Conservation (phyloP, 2,888 invertebrate genomes). For the Diadromus collaris region DNA sequence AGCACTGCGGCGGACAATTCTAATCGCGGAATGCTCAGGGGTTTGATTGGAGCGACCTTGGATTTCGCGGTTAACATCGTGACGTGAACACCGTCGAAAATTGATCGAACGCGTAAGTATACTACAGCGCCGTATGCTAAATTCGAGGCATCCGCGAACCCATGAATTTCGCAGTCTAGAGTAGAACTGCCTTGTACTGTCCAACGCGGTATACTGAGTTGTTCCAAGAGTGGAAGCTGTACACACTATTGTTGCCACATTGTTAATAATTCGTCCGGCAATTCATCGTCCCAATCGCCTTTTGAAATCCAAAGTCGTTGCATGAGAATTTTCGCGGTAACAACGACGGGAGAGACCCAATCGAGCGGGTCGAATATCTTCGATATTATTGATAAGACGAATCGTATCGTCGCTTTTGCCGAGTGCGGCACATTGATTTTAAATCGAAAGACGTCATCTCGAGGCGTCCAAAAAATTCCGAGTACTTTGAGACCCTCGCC, state of each 20-base stretch:
- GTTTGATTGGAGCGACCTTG: background rate
- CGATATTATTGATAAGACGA: background rate
- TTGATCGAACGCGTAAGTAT: background rate
- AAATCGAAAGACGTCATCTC: background rate
- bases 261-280: background rate
- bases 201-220: background rate
- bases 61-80: background rate
- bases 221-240: background rate
- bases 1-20: conserved; percentile 57
- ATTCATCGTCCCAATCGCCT: conserved; percentile 7
- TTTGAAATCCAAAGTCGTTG: conserved; percentile 9
- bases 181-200: background rate
- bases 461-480: conserved; percentile 6
- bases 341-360: conserved; percentile 5
- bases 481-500: conserved; percentile 7
- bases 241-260: background rate
- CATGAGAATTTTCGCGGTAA: background rate
- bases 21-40: conserved; percentile 39
- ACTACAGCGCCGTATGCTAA: background rate
- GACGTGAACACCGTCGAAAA: background rate
- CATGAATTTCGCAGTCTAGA: background rate
- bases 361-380: background rate
- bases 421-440: background rate
- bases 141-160: background rate
- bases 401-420: background rate